A percentile compares a stretch with the other conserved stretches of the same genome.
Evolutionary conservation across 2,888 invertebrate genomes (phyloP).

Genomic region (Cremastinae sp.): DNA sequence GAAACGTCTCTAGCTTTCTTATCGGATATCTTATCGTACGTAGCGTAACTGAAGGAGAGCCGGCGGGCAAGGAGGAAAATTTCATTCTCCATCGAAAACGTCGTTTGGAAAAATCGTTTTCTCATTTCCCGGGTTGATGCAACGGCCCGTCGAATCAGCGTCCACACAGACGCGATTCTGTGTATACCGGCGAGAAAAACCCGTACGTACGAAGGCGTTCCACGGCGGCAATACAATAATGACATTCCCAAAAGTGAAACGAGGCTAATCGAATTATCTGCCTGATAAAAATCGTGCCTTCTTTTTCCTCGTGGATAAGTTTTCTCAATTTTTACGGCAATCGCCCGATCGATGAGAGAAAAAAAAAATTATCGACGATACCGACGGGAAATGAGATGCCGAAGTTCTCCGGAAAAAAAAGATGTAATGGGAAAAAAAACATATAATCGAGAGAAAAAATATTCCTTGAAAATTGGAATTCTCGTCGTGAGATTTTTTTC

Average conservation of each 20-base stretch:
- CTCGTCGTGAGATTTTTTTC: not conserved
- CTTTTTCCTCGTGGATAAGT: not conserved
- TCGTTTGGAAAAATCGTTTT: conserved; percentile 45
- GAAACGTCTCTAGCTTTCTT: not conserved
- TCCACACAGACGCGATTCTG: not conserved
- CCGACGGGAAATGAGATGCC: not conserved
- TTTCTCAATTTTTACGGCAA: conserved; percentile 20
- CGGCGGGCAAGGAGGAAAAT: conserved; percentile 32
- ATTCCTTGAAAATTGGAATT: not conserved
- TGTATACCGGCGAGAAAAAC: no score
- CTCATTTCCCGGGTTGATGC: conserved; percentile 32
- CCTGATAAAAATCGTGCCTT: conserved; percentile 13
- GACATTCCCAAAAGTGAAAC: conserved; percentile 13
- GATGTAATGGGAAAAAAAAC: not conserved
- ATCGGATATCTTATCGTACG: not conserved
- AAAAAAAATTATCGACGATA: conserved; percentile 23
- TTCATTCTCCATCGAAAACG: conserved; percentile 40
- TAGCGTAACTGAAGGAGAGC: conserved; percentile 12
- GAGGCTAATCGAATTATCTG: conserved; percentile 36
- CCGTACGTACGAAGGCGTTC: not conserved
- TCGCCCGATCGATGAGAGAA: not conserved
- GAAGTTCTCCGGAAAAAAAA: no score
- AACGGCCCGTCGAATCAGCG: conserved; percentile 24
- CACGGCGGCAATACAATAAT: conserved; percentile 29
- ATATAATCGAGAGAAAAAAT: not conserved